Evolutionary conservation across 2,113 vertebrate species (phyloP).

Genomic region (Rissa tridactyla): DNA sequence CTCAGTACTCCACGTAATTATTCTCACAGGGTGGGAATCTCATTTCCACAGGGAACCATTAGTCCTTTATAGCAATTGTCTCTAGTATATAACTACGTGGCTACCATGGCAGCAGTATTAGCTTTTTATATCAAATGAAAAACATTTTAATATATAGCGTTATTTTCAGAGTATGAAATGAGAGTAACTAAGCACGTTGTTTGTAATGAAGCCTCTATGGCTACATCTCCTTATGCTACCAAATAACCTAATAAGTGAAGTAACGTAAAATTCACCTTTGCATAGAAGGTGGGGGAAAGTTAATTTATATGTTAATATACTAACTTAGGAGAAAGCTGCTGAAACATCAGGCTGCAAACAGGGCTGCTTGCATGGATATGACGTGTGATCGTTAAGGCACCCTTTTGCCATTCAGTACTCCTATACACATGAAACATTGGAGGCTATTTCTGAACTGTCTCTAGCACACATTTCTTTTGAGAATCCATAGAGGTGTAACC

Average conservation of each 20-base stretch:
- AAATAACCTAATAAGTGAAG: not conserved
- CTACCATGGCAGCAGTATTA: not conserved
- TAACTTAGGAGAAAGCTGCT: not conserved
- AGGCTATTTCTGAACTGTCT: not conserved
- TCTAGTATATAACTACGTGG: not conserved
- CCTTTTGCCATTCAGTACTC: not conserved
- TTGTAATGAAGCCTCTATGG: not conserved
- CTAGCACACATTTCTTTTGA: not conserved
- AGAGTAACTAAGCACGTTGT: not conserved
- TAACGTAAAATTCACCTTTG: not conserved
- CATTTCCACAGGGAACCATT: not conserved
- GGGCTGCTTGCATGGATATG: not conserved
- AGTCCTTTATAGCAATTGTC: not conserved
- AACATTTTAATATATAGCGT: not conserved
- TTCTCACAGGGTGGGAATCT: not conserved
- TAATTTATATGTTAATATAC: not conserved
- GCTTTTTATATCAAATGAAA: not conserved
- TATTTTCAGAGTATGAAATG: not conserved
- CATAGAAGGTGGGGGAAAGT: not conserved
- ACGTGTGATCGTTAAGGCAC: not conserved
- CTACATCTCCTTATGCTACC: not conserved
- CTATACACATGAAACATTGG: fast-evolving
- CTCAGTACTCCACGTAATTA: not conserved
- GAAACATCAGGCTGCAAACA: not conserved
- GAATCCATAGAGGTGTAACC: not conserved